phyloP scores from a whole-genome alignment of 64 coral and sea anemone species.

The Montipora foliosa region DNA sequence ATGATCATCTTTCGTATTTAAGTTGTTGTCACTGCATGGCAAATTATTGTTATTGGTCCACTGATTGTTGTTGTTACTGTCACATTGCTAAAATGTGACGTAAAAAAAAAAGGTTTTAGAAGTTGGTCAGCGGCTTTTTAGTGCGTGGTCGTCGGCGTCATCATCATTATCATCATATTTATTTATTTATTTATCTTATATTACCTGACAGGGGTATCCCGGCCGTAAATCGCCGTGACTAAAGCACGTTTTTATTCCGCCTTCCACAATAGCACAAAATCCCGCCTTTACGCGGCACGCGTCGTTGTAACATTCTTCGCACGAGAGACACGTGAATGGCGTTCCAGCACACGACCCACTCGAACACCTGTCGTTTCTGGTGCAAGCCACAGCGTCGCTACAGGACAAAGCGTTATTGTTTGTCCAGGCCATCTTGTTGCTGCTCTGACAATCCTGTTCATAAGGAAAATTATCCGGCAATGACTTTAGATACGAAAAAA shows the following conservation, averaged over 20 bases:
- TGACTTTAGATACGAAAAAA: no score
- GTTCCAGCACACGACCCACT: slow-evolving; percentile 65
- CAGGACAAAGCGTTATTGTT: slow-evolving; percentile 61
- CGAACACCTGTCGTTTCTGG: slow-evolving; percentile 55
- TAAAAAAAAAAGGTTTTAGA: no score
- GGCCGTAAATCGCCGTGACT: slow-evolving; percentile 54
- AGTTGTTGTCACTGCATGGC: slow-evolving; percentile 79
- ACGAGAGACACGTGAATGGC: slow-evolving; percentile 69
- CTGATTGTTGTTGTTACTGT: slow-evolving; percentile 49
- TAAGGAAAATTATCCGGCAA: no score
- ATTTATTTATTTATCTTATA: no score
- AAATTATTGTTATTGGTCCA: slow-evolving; percentile 78
- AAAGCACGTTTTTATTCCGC: slow-evolving; percentile 66
- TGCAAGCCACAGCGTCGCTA: slow-evolving; percentile 68
- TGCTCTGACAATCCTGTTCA: slow-evolving; percentile 60
- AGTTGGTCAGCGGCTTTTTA: no score
- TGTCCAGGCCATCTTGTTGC: slow-evolving; percentile 59
- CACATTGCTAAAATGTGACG: slow-evolving; percentile 44
- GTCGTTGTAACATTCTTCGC: slow-evolving; percentile 71
- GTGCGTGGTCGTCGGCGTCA: no score
- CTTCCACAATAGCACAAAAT: slow-evolving; percentile 62
- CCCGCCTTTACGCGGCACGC: slow-evolving; percentile 69
- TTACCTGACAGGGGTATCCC: slow-evolving; percentile 81
- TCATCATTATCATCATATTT: no score
- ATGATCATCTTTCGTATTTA: slow-evolving; percentile 81